Evolutionary conservation across 1,140 invertebrate species (phyloP), one percentile per base, ranked within the genome.

Genomic region (Sycophila sp.): DNA sequence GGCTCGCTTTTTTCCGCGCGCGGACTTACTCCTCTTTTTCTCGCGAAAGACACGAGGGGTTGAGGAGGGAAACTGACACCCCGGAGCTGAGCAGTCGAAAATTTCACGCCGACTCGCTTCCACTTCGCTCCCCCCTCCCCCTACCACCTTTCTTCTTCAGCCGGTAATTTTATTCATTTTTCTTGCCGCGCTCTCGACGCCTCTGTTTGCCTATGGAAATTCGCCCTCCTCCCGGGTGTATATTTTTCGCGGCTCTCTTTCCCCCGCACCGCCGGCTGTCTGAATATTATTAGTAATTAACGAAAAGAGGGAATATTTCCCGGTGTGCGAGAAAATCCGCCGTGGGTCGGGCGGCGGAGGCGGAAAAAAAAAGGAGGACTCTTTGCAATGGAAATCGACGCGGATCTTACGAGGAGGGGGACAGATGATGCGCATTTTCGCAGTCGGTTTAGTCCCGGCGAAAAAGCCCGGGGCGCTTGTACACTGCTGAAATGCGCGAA

Each of bases 81-180:
- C 34, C 3, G 28, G 38, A 22, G 38, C 45, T 60, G 67, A 62
- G 32, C 45, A 68, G 70, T 58, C 71, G 58, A 76, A 69, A 75
- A 73, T 75, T 72, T 70, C 69, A 59, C 77, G 71, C 28, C 36
- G 17, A 8, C 38, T 66, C 73, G 74, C n/a, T n/a, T n/a, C n/a
- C n/a, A n/a, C n/a, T n/a, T 70, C 69, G 63, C 77, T 72, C 28
- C 36, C 26, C n/a, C 38, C 67, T 74, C 74, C n/a, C n/a, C n/a
- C n/a, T n/a, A n/a, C n/a, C n/a, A n/a, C n/a, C 60, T 38, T 38
- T 55, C 30, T 32, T 63, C 68, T n/a, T n/a, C n/a, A n/a, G 47
- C 69, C 75, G n/a, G 69, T 86, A 85, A 86, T 86, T 85, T 86
- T 86, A 86, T 86, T 86, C 85, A 86, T 85, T 86, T 86, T 86